Evolutionary conservation across 2,888 invertebrate species (phyloP).

Genomic region (Drosophila subquinaria): DNA sequence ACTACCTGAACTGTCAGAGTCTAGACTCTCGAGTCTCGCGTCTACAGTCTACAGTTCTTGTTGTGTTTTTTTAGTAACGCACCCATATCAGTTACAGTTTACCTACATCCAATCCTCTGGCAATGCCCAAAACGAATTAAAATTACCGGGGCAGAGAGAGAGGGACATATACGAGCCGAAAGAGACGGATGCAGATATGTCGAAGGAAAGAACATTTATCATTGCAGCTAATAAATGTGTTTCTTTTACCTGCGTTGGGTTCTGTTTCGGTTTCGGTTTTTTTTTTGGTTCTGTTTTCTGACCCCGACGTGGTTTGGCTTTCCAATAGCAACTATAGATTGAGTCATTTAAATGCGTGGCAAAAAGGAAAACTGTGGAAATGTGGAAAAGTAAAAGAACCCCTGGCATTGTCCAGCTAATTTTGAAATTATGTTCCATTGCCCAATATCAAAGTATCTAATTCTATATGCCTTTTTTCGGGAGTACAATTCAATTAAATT

Average conservation of each 20-base stretch:
- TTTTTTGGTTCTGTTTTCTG: conserved; percentile 13
- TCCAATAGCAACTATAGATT: conserved; percentile 58
- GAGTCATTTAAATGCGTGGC: conserved; percentile 75
- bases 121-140: conserved; percentile 75
- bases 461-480: conserved; percentile 14
- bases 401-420: conserved; percentile 58
- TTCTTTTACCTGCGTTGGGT: conserved; percentile 59
- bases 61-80: conserved; percentile 33
- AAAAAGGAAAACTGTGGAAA: conserved; percentile 34
- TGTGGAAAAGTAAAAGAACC: conserved; percentile 38
- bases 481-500: conserved; percentile 68
- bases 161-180: neutral
- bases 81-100: conserved; percentile 70
- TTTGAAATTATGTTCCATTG: conserved; percentile 39
- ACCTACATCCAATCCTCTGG: conserved; percentile 20
- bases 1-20: conserved; percentile 53
- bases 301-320: conserved; percentile 63
- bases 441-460: conserved; percentile 40
- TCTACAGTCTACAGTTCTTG: neutral
- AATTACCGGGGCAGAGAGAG: conserved; percentile 50
- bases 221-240: conserved; percentile 77
- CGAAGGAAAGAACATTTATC: conserved; percentile 69
- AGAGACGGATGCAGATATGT: conserved; percentile 1
- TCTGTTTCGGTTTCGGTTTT: conserved; percentile 1
- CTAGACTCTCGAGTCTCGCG: conserved; percentile 1